Percentiles rank a stretch among this genome's conserved stretches.
phyloP scores from a whole-genome alignment of 2,888 invertebrate species.

The Eupithecia centaureata region DNA sequence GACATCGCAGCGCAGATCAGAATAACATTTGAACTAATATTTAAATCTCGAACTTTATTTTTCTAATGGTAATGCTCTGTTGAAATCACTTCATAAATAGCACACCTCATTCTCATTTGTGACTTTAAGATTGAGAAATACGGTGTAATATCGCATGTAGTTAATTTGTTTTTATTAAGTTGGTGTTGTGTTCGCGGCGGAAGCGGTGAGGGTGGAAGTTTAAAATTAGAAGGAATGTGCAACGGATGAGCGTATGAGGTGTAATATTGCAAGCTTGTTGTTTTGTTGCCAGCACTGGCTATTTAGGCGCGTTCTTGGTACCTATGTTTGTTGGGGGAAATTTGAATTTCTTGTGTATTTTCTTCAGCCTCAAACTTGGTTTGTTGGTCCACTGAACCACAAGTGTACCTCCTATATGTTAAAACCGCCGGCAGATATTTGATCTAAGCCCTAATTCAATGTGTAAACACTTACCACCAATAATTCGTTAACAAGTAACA shows the following conservation, averaged over 20 bases:
- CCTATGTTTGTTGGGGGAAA: conserved; percentile 3
- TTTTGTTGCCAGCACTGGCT: conserved; percentile 40
- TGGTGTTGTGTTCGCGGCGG: conserved; percentile 58
- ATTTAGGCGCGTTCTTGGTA: conserved; percentile 31
- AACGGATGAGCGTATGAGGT: conserved; percentile 65
- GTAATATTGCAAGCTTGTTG: conserved; percentile 59
- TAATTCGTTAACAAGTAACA: conserved; percentile 24
- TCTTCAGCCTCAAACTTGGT: neutral
- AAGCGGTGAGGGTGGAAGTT: conserved; percentile 53
- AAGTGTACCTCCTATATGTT: neutral
- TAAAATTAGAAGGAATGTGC: conserved; percentile 64
- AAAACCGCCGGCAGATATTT: neutral
- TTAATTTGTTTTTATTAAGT: conserved; percentile 53
- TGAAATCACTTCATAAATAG: conserved; percentile 57
- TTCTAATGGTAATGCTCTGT: conserved; percentile 62
- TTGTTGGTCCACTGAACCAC: neutral
- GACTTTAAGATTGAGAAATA: conserved; percentile 21
- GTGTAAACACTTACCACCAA: neutral
- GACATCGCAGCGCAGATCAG: neutral
- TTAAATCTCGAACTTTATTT: conserved; percentile 62
- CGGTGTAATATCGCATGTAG: conserved; percentile 35
- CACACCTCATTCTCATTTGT: conserved; percentile 21
- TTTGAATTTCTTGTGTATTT: neutral
- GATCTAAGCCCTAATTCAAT: conserved; percentile 1
- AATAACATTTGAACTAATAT: conserved; percentile 60